Base-by-base conservation (phyloP, 2,888 invertebrate species). In the Aricia artaxerxes region DNA sequence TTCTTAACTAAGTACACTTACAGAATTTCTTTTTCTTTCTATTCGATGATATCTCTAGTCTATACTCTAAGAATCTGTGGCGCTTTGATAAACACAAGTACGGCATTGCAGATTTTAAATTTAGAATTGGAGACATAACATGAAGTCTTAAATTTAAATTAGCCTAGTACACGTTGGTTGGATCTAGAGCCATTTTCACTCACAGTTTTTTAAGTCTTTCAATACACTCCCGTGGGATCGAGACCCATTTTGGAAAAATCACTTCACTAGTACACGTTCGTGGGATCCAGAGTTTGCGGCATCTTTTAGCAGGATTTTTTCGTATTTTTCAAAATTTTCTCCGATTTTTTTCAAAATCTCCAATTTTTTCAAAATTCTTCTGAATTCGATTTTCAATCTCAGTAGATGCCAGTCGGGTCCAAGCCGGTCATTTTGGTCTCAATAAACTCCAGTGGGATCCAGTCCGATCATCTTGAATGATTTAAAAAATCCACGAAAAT, bases 191-290 rank as follows among this genome's bases (percentile, higher is more conserved):
- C 87, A 87, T 87, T 80, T 83, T 85, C 49, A 61, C 60, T 75
- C 73, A 72, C 72, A 61, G 49, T 64, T 53, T 24, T 49, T 44
- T 13, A 24, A n/a, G 72, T 79, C 85, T 82, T 86, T 92, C 86
- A 93, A 84, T 94, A 94, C 84, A 94, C 92, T 87, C 92, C 93
- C 61, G 92, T 92, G 0, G 92, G 92, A 83, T 93, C 92, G 78
- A 93, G 85, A 79, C 90, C 86, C 92, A 92, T 93, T 83, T 90
- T 92, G 89, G 85, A 81, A 69, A 78, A 80, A 73, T 60, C 73
- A 79, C 60, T 75, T 73, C 57, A 80, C 79, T 80, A 93, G 82
- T 92, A 93, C 84, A 93, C 93, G 82, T 92, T 92, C 80, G 92
- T 93, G 31, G 92, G 92, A 84, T 93, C 92, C 86, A 93, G 83